Conservation (phyloP, 2,113 vertebrate species). For the Cnemophilus loriae region DNA sequence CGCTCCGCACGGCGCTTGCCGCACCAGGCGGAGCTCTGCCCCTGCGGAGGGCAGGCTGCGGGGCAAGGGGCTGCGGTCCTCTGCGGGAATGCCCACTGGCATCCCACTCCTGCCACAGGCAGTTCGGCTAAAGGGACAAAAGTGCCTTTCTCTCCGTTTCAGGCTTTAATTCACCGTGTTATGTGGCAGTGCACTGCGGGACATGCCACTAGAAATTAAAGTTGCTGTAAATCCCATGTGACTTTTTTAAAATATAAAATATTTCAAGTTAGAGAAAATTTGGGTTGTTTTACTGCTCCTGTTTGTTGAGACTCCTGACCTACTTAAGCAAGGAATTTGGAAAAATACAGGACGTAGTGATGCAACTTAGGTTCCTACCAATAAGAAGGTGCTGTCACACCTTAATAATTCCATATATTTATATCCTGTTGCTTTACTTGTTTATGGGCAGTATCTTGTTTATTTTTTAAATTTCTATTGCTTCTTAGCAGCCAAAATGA, state of each 20-base stretch:
- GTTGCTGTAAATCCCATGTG: neutral
- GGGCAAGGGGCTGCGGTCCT: neutral
- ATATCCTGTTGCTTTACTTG: neutral
- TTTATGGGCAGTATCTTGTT: neutral
- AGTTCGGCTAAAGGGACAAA: neutral
- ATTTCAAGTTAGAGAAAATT: neutral
- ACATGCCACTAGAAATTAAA: neutral
- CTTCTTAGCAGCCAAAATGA: rapidly evolving
- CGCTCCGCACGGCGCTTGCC: neutral
- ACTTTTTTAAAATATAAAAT: neutral
- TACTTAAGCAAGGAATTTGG: neutral
- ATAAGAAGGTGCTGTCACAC: neutral
- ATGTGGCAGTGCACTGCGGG: neutral
- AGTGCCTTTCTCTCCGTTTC: too few relatives aligned
- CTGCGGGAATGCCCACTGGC: too few relatives aligned
- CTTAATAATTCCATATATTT: neutral
- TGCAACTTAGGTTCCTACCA: neutral
- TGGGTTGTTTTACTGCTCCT: neutral
- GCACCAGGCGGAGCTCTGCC: neutral
- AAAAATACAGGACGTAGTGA: neutral
- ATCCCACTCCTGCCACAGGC: neutral
- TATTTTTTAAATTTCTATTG: neutral
- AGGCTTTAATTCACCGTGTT: neutral
- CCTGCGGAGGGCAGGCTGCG: neutral
- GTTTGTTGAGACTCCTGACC: neutral